Evolutionary conservation across 2,797 vertebrate genomes (phyloP).

Genomic region (Cynodonichthys magdalenae): DNA sequence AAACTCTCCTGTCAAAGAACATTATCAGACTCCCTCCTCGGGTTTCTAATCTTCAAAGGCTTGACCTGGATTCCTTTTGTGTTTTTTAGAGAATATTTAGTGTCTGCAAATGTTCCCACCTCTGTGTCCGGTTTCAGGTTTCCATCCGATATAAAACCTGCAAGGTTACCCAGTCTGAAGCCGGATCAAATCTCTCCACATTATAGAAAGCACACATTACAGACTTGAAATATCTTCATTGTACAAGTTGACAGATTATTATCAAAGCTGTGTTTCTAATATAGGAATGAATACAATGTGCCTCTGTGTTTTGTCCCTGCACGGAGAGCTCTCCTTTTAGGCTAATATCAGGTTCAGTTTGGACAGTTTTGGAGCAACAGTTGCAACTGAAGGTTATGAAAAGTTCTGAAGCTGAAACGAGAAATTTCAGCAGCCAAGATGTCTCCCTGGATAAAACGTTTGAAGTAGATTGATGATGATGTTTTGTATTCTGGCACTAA

Average conservation of each 20-base stretch:
- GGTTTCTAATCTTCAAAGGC: conserved; percentile 70
- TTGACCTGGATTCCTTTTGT: conserved; percentile 63
- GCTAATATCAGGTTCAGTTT: conserved; percentile 44
- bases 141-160: conserved; percentile 61
- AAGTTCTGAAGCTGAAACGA: conserved; percentile 9
- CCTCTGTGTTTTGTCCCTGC: conserved; percentile 38
- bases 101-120: conserved; percentile 71
- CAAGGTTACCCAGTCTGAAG: conserved; percentile 49
- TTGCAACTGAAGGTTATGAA: conserved; percentile 29
- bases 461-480: conserved; percentile 27
- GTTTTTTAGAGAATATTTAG: conserved; percentile 59
- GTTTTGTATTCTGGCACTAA: conserved; percentile 38
- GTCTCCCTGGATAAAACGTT: conserved; percentile 15
- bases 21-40: conserved; percentile 47
- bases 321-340: conserved; percentile 30
- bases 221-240: conserved; percentile 61
- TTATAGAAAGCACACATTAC: conserved; percentile 50
- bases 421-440: conserved; percentile 24
- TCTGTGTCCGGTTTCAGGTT: conserved; percentile 73
- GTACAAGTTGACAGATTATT: conserved; percentile 56
- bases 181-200: conserved; percentile 64
- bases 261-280: conserved; percentile 63
- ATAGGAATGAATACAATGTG: conserved; percentile 56
- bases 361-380: conserved; percentile 26
- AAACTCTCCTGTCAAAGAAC: conserved; percentile 33